Evolutionary conservation across 2,113 vertebrate species (phyloP).

Genomic region (Lathamus discolor): DNA sequence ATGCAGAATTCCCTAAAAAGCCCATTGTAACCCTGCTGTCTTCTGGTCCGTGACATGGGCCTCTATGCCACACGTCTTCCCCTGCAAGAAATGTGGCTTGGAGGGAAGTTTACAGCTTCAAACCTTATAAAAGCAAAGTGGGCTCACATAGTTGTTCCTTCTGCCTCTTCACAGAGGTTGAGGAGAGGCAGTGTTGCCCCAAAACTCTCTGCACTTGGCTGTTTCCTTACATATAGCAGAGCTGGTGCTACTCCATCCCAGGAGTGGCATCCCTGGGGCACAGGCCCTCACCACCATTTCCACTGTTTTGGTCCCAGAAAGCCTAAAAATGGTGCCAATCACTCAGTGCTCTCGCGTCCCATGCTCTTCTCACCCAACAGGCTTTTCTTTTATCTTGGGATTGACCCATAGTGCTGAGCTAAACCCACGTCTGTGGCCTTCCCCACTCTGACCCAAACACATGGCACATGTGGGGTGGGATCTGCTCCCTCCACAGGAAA

Average conservation of each 20-base stretch:
- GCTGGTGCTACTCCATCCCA: neutral
- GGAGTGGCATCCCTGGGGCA: neutral
- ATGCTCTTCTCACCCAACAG: neutral
- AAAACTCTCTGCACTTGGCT: neutral
- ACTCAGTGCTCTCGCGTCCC: neutral
- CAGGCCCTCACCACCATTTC: neutral
- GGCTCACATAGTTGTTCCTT: neutral
- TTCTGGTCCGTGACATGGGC: neutral
- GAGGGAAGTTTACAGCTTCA: neutral
- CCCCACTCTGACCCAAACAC: accelerated
- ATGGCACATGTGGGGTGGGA: neutral
- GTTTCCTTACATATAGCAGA: neutral
- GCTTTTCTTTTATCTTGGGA: neutral
- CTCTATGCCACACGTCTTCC: neutral
- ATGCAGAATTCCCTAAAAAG: neutral
- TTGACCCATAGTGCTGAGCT: neutral
- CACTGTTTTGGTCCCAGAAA: neutral
- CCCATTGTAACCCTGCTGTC: neutral
- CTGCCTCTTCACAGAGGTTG: neutral
- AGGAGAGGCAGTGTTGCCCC: neutral
- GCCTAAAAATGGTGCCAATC: neutral
- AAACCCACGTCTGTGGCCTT: neutral
- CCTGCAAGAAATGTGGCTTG: accelerated
- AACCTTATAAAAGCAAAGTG: neutral
- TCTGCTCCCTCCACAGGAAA: neutral